Conservation (phyloP, 1,140 invertebrate genomes). For the Subanguina moxae region DNA sequence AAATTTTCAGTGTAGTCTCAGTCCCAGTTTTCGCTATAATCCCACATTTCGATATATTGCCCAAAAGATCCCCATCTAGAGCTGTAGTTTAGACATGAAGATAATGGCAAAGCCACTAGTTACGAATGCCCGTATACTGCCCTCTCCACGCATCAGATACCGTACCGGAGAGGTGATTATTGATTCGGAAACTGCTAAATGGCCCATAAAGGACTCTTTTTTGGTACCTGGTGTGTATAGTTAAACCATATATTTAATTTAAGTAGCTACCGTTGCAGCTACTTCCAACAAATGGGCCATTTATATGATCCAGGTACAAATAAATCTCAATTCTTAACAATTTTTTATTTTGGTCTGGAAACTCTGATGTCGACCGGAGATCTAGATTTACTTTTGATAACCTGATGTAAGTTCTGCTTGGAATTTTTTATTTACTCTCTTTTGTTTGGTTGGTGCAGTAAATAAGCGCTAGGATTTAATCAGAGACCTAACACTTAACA, state of each 20-base stretch:
- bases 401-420: background rate
- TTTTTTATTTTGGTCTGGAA: constrained; percentile 3
- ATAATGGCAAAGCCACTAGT: constrained; percentile 18
- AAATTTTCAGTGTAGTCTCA: no score
- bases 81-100: constrained; percentile 5
- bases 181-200: constrained; percentile 12
- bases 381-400: background rate
- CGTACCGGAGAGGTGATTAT: background rate
- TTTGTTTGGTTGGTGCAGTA: no score
- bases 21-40: no score
- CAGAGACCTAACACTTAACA: no score
- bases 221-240: constrained; percentile 15
- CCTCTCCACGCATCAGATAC: constrained; percentile 10
- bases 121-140: constrained; percentile 14
- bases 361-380: background rate
- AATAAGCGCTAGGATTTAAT: no score
- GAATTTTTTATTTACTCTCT: background rate
- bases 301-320: constrained; percentile 19
- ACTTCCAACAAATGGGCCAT: constrained; percentile 21
- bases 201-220: constrained; percentile 19
- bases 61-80: no score
- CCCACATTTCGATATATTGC: no score
- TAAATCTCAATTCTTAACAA: background rate
- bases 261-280: no score
- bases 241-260: no score